A percentile compares a stretch with the other conserved stretches of the same genome.
phyloP scores from a whole-genome alignment of 2,888 invertebrate species.

The Encarsia formosa region DNA sequence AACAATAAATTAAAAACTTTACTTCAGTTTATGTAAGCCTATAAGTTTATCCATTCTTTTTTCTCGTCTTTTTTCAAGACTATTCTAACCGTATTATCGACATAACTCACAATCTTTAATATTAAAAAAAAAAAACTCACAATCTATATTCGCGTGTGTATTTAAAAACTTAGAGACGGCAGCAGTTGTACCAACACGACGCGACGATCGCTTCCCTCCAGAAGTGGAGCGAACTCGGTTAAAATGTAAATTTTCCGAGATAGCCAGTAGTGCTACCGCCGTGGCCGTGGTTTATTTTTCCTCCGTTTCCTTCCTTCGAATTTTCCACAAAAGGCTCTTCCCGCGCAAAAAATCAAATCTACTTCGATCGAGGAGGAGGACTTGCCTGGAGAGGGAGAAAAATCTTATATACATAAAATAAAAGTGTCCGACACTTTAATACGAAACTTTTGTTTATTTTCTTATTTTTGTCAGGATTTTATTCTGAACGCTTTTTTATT shows the following conservation, averaged over 20 bases:
- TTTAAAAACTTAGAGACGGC: conserved; percentile 17
- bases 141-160: not conserved
- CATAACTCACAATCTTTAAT: no score
- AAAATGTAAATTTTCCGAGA: conserved; percentile 21
- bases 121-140: no score
- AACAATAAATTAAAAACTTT: no score
- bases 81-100: no score
- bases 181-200: conserved; percentile 21
- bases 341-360: conserved; percentile 16
- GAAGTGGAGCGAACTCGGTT: conserved; percentile 7
- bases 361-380: conserved; percentile 11
- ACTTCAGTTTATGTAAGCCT: no score
- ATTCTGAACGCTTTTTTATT: no score
- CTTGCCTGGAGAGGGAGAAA: not conserved
- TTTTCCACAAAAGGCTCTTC: not conserved
- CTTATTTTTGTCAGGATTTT: no score
- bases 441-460: no score
- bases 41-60: no score
- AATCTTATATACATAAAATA: no score
- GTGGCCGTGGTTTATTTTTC: not conserved
- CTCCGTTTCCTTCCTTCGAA: not conserved
- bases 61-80: no score
- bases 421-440: conserved; percentile 4
- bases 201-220: not conserved
- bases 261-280: not conserved